Percentiles rank a stretch among this genome's conserved stretches.
Evolutionary conservation across 2,888 invertebrate genomes (phyloP).

Genomic region (Amphipyra tragopoginis): DNA sequence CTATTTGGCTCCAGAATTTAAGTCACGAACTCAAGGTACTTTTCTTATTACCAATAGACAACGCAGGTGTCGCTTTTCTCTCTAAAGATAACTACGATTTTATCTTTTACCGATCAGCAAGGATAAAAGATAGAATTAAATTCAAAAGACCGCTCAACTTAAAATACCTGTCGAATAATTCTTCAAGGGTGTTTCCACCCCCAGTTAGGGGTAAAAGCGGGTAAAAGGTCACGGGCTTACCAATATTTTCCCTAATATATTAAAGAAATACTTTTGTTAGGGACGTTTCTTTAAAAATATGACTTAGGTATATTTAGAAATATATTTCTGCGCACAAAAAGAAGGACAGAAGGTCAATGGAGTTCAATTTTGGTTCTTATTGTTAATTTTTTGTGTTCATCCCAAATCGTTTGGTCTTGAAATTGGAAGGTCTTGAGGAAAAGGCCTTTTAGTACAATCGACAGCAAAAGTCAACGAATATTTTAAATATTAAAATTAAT

Average conservation of each 20-base stretch:
- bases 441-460: no score
- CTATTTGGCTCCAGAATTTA: no score
- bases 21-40: no score
- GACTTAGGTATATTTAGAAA: not conserved
- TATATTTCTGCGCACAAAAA: not conserved
- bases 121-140: conserved; percentile 1
- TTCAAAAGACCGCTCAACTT: not conserved
- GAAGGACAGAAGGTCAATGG: no score
- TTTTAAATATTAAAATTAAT: no score
- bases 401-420: no score
- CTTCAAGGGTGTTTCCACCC: not conserved
- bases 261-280: not conserved
- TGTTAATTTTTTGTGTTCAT: not conserved
- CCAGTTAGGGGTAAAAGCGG: not conserved
- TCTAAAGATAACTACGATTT: not conserved
- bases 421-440: no score
- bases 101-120: not conserved
- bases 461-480: no score
- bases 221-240: not conserved
- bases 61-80: not conserved
- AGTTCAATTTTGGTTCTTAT: not conserved
- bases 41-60: not conserved
- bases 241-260: conserved; percentile 2
- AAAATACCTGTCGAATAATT: conserved; percentile 3
- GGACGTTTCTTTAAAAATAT: not conserved